Evolutionary conservation across 2,888 invertebrate species (phyloP).

Genomic region (Cryptophagus acutangulus): DNA sequence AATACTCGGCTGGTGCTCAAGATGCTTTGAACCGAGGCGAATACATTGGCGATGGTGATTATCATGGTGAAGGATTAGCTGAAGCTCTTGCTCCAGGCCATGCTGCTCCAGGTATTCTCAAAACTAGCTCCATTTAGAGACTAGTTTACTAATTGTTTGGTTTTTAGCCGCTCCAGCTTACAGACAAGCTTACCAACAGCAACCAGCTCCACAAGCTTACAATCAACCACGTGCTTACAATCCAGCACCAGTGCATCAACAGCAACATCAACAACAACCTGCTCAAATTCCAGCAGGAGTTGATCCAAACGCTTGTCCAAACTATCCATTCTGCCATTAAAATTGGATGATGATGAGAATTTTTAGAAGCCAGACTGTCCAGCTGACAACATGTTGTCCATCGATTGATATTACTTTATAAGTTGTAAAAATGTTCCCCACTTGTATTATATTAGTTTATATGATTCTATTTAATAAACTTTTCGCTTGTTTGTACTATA

Average conservation of each 20-base stretch:
- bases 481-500: too few relatives aligned
- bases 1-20: conserved; percentile 33
- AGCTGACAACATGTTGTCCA: conserved; percentile 35
- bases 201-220: conserved; percentile 18
- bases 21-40: conserved; percentile 38
- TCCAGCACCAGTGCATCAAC: conserved; percentile 17
- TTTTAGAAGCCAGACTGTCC: conserved; percentile 29
- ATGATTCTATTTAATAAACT: conserved; percentile 5
- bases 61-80: conserved; percentile 39
- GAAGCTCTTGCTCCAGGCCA: conserved; percentile 37
- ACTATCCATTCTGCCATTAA: conserved; percentile 39
- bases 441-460: conserved; percentile 25
- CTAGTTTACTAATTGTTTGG: conserved; percentile 8
- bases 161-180: conserved; percentile 21
- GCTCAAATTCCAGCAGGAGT: conserved; percentile 40
- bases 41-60: conserved; percentile 41
- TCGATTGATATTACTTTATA: conserved; percentile 19
- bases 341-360: not conserved
- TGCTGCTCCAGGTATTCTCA: conserved; percentile 32
- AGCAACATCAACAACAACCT: conserved; percentile 25
- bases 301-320: conserved; percentile 37
- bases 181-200: conserved; percentile 17
- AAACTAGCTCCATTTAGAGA: too few relatives aligned
- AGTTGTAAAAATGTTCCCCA: conserved; percentile 23
- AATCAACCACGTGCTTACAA: conserved; percentile 8